phyloP scores from a whole-genome alignment of 1,140 invertebrate genomes.

The Drosophila seguyi region DNA sequence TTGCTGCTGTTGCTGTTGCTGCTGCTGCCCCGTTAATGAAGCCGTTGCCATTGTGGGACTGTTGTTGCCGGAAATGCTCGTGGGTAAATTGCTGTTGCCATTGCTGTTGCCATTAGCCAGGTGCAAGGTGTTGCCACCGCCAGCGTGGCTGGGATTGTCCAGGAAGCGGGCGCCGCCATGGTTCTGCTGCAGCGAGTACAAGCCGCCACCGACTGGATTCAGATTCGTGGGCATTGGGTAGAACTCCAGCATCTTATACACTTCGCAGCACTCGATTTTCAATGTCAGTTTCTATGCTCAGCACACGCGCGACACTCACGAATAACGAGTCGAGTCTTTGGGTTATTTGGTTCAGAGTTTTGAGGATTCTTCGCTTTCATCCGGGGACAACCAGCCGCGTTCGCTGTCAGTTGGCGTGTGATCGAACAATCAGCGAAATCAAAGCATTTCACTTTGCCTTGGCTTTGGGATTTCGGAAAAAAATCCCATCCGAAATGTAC shows the following conservation, averaged over 20 bases:
- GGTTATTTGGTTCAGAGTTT: conserved; percentile 1
- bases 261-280: conserved; percentile 8
- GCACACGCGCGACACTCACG: conserved; percentile 24
- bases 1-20: conserved; percentile 39
- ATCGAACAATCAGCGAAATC: conserved; percentile 81
- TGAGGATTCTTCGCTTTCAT: conserved; percentile 8
- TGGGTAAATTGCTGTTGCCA: conserved; percentile 48
- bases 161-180: conserved; percentile 80
- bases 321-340: conserved; percentile 17
- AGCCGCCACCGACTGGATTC: conserved; percentile 78
- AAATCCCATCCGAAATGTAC: conserved; percentile 73
- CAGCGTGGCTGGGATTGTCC: conserved; percentile 69
- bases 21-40: conserved; percentile 70
- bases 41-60: conserved; percentile 61
- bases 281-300: conserved; percentile 6
- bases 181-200: conserved; percentile 81
- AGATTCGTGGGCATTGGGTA: conserved; percentile 85
- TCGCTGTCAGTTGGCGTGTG: conserved; percentile 84
- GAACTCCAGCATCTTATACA: conserved; percentile 81
- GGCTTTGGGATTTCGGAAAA: conserved; percentile 33
- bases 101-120: conserved; percentile 34
- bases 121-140: conserved; percentile 27
- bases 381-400: conserved; percentile 78
- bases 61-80: conserved; percentile 67
- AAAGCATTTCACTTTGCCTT: conserved; percentile 83